Evolutionary conservation across 2,888 invertebrate genomes (phyloP), one percentile per base, ranked within the genome.

Genomic region (Tigriopus californicus): DNA sequence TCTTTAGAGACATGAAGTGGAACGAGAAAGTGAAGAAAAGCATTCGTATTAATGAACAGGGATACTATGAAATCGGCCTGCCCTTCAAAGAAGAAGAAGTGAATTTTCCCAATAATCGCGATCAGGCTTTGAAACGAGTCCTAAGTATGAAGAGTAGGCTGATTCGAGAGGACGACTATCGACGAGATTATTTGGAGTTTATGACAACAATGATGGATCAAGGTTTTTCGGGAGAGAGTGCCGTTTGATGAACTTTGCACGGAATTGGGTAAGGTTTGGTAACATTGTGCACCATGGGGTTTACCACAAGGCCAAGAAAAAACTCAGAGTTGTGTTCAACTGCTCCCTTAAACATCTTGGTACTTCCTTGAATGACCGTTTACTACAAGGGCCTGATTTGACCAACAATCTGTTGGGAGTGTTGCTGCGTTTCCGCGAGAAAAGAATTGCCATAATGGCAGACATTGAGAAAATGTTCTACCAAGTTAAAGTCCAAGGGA

Each of bases 381-480:
- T 49, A 13, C 10, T 49, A 25, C 49, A 49, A 49, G 49, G 49
- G 24, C 49, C 15, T 3, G 25, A 48, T 25, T 48, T 48, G 48
- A 48, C 48, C 13, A 48, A 48, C 25, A 2, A n/a, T 48, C 48
- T 48, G 12, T 13, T 25, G 11, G 48, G 22, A 25, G 12, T 22
- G 13, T 48, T 22, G 25, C n/a, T 48, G n/a, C 24, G n/a, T n/a
- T 48, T 25, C 13, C 24, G 48, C n/a, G 25, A 48, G 48, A 25
- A 12, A 8, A 13, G 13, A 22, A 25, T 48, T n/a, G 48, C 48
- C 24, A 24, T 48, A 12, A 48, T n/a, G 48, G n/a, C n/a, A 25
- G 48, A 48, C n/a, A 25, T 48, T 48, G 13, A 48, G n/a, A 25
- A 48, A 48, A 48, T 48, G n/a, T 48, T 10, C n/a, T 48, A 48